A percentile compares a stretch with the other conserved stretches of the same genome.
Evolutionary conservation across 2,888 invertebrate species (phyloP).

Genomic region (Timema cristinae): DNA sequence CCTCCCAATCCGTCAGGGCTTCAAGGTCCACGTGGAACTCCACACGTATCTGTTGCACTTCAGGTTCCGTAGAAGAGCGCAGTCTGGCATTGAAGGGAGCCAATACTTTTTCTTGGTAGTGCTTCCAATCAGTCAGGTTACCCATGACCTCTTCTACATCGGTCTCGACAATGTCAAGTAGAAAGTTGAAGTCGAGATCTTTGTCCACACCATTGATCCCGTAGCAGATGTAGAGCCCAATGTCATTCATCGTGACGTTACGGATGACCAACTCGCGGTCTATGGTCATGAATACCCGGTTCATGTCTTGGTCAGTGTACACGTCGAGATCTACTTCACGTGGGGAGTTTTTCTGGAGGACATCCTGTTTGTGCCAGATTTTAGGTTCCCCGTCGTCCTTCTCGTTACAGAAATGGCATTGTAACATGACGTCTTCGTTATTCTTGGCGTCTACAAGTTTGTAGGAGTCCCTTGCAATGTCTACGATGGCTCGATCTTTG

Average conservation of each 20-base stretch:
- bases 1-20: conserved; percentile 45
- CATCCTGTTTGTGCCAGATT: conserved; percentile 27
- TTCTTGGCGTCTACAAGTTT: conserved; percentile 46
- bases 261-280: conserved; percentile 49
- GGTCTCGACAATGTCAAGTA: conserved; percentile 42
- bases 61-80: background rate
- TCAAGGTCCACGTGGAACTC: background rate
- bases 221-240: conserved; percentile 51
- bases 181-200: conserved; percentile 47
- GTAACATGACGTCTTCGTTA: conserved; percentile 45
- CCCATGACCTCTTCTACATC: conserved; percentile 42
- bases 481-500: conserved; percentile 43
- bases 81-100: conserved; percentile 40
- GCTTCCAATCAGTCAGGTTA: conserved; percentile 49
- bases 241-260: conserved; percentile 44
- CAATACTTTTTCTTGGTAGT: conserved; percentile 48
- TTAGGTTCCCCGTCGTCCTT: conserved; percentile 24
- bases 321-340: conserved; percentile 48
- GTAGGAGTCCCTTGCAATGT: conserved; percentile 48
- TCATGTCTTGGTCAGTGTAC: conserved; percentile 46
- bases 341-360: conserved; percentile 37
- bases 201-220: conserved; percentile 40
- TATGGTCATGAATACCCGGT: conserved; percentile 45
- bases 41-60: conserved; percentile 8
- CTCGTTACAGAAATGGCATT: conserved; percentile 51